Evolutionary conservation across 2,113 vertebrate species (phyloP).

Genomic region (Paradoxurus hermaphroditus): DNA sequence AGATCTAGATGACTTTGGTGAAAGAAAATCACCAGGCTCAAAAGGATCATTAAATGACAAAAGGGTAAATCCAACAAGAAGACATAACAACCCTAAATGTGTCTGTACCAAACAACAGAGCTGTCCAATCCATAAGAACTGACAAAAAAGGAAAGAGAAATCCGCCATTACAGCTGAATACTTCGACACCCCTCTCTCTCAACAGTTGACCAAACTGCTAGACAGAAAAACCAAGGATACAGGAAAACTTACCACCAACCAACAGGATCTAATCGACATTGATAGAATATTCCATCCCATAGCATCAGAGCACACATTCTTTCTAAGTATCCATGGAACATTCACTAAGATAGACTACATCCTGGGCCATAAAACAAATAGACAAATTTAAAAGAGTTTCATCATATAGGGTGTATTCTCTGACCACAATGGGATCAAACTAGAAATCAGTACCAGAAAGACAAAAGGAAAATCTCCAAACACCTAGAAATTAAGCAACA

Average conservation of each 20-base stretch:
- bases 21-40: background rate
- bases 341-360: background rate
- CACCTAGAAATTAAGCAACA: background rate
- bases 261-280: background rate
- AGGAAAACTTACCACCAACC: background rate
- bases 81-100: too few relatives aligned
- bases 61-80: background rate
- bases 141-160: background rate
- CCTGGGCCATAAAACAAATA: background rate
- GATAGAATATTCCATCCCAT: background rate
- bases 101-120: background rate
- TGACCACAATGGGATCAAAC: background rate
- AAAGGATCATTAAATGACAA: background rate
- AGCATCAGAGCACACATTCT: background rate
- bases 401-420: background rate
- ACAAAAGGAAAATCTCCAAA: background rate
- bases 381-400: background rate
- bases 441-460: background rate
- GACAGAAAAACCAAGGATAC: background rate
- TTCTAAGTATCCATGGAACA: background rate
- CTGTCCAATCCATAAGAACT: background rate
- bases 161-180: background rate
- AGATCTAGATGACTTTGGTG: background rate
- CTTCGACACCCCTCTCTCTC: background rate
- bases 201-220: background rate